Conservation (phyloP, 1,140 invertebrate genomes). For the Leptinotarsa lineolata region DNA sequence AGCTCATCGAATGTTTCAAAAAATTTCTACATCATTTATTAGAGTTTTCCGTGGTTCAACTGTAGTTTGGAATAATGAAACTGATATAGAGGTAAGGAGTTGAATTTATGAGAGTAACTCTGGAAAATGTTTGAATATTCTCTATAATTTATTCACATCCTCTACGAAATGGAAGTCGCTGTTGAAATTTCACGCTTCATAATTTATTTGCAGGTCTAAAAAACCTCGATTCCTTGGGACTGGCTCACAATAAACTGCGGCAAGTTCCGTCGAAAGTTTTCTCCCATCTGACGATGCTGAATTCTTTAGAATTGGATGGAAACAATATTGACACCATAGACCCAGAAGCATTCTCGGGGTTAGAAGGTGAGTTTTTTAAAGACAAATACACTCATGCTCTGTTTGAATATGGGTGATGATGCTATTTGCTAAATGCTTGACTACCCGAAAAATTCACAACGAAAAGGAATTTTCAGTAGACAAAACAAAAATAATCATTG, state of each 20-base stretch:
- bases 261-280: conserved; percentile 80
- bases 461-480: too few species aligned
- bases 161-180: not conserved
- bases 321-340: conserved; percentile 81
- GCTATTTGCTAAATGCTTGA: too few species aligned
- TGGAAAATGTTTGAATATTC: not conserved
- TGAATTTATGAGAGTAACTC: not conserved
- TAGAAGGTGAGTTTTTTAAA: conserved; percentile 73
- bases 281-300: conserved; percentile 75
- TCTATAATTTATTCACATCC: not conserved
- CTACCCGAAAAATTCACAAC: too few species aligned
- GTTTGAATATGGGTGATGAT: too few species aligned
- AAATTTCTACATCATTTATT: too few species aligned
- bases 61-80: too few species aligned
- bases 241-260: conserved; percentile 81
- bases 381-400: too few species aligned
- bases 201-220: conserved; percentile 65
- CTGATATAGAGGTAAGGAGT: not conserved
- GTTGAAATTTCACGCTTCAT: conserved; percentile 8
- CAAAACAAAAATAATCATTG: too few species aligned
- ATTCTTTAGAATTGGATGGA: conserved; percentile 83
- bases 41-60: too few species aligned
- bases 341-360: conserved; percentile 79
- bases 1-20: too few species aligned
- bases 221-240: conserved; percentile 77